phyloP scores from a whole-genome alignment of 2,888 invertebrate genomes.

The Meta bourneti region DNA sequence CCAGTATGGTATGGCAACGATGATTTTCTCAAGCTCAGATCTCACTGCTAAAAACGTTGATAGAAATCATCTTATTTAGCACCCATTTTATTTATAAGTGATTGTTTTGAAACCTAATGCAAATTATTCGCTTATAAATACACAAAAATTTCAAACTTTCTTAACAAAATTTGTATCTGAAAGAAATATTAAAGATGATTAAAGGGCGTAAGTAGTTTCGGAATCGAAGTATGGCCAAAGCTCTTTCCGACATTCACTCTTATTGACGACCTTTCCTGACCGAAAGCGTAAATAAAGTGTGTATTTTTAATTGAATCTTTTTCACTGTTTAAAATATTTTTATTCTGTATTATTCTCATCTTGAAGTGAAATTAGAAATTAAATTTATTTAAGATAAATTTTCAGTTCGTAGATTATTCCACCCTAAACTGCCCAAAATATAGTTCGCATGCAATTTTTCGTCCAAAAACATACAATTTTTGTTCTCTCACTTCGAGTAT shows the following conservation, averaged over 20 bases:
- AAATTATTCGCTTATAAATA: neutral
- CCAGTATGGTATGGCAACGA: neutral
- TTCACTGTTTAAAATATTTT: conserved; percentile 8
- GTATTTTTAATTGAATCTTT: conserved; percentile 6
- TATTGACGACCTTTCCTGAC: conserved; percentile 69
- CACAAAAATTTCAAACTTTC: neutral
- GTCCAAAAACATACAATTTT: too few species aligned
- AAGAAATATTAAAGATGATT: neutral
- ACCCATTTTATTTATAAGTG: neutral
- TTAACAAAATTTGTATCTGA: neutral
- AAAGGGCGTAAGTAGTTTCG: neutral
- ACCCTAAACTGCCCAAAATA: too few species aligned
- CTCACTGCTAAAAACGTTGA: neutral
- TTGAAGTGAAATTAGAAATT: too few species aligned
- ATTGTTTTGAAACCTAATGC: neutral
- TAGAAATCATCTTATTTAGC: neutral
- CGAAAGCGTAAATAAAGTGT: conserved; percentile 57
- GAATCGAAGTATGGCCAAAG: conserved; percentile 5
- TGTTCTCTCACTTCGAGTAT: too few species aligned
- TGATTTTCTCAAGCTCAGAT: neutral
- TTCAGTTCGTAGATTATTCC: too few species aligned
- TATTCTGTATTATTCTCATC: neutral
- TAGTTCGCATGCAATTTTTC: too few species aligned
- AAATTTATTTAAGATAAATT: too few species aligned
- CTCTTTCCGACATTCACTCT: conserved; percentile 18